Evolutionary conservation across 2,797 vertebrate species (phyloP), one percentile per base, ranked within the genome.

Genomic region (Rhyacichthys aspro): DNA sequence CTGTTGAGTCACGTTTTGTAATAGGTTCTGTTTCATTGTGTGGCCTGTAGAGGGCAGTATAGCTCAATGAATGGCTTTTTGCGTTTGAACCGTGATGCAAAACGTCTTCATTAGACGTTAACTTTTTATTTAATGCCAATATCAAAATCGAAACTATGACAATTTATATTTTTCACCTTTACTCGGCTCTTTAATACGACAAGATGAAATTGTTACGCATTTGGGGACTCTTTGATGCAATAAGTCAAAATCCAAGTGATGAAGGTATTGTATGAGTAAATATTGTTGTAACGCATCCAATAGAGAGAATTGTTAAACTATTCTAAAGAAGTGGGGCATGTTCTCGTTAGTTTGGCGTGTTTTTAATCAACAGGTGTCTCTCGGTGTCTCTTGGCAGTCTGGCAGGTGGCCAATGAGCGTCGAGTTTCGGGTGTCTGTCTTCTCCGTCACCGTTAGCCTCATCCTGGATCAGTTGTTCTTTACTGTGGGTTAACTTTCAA

Each of bases 1-100:
- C 33, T 81, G 85, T 76, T 2, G 68, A 88, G 84, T 90, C 83
- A 89, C 38, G 71, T 70, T 78, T 85, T 75, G 81, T 77, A 74
- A 79, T 76, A 59, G 53, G 28, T 1, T 79, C 81, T 47, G 3
- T 63, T 15, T 3, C 0, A 1, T 0, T 0, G 3, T 16, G 0
- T 33, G 17, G 7, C 70, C 86, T 70, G 14, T 48, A 70, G 82
- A 34, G 66, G 76, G 85, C 80, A 66, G 62, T 62, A 11, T 1
- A 8, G 19, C 5, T 36, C 52, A 55, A 9, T 7, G 16, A 45
- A 3, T 0, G 6, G 23, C 23, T 28, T 5, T 41, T 41, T 41
- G 14, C 14, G 1, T 41, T 32, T 37, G 8, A 12, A 18, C 9
- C 5, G 9, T 34, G 47, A 17, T 5, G 15, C 33, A 50, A 9